Percentiles rank a stretch among this genome's conserved stretches.
These are phyloP conservation scores for Oxyura jamaicensis DNA, from an alignment of 2,113 vertebrate species.

Conservation along the genomic window DNA sequence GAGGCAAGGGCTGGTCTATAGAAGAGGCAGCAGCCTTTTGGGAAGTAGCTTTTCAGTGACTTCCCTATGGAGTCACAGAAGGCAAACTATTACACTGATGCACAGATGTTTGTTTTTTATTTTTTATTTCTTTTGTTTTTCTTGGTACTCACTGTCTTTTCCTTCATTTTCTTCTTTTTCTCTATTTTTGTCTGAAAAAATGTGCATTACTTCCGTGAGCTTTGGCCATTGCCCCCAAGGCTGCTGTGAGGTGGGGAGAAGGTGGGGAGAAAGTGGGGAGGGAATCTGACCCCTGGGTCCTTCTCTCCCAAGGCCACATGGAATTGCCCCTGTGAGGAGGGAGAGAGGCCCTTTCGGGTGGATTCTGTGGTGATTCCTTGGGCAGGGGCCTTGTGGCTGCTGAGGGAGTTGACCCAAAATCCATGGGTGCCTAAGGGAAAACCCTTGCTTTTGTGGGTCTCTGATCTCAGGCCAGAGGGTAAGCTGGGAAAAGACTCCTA, in stretches of 20 bases:
- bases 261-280: background rate
- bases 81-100: background rate
- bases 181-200: background rate
- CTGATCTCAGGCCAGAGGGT: background rate
- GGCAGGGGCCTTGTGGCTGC: background rate
- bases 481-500: background rate
- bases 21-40: background rate
- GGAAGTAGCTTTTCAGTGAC: constrained; percentile 16
- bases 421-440: background rate
- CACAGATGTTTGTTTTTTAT: background rate
- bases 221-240: background rate
- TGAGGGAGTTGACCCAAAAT: background rate
- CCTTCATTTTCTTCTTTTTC: background rate
- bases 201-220: background rate
- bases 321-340: background rate
- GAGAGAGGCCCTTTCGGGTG: background rate
- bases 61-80: constrained; percentile 7
- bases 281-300: background rate
- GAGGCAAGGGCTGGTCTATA: background rate
- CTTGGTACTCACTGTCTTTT: background rate
- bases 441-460: background rate
- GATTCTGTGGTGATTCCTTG: background rate
- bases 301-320: background rate
- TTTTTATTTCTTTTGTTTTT: background rate
- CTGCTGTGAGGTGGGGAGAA: background rate